These are phyloP conservation scores for Gallirallus australis DNA, from an alignment of 2,797 vertebrate species.

Conservation along the genomic window DNA sequence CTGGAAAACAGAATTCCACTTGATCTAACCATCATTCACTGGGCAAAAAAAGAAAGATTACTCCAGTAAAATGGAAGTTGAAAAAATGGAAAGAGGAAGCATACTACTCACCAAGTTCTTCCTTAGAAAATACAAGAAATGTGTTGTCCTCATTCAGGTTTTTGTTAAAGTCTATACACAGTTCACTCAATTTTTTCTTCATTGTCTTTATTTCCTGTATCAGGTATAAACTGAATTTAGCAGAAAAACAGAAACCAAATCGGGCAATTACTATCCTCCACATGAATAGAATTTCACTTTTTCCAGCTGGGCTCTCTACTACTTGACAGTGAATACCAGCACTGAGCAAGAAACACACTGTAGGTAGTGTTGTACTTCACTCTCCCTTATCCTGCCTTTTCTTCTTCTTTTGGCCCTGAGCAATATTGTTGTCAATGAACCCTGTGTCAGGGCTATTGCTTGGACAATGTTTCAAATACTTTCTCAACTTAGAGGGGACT, in stretches of 20 bases:
- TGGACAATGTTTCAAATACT: neutral
- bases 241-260: neutral
- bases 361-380: neutral
- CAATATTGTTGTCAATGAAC: neutral
- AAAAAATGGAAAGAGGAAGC: neutral
- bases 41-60: neutral
- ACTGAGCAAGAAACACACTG: neutral
- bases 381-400: neutral
- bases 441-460: rapidly evolving
- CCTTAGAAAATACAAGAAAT: constrained; percentile 84
- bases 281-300: neutral
- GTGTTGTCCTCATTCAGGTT: constrained; percentile 94
- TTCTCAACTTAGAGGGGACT: neutral
- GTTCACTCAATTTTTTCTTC: constrained; percentile 89
- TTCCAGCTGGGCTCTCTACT: neutral
- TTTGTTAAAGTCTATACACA: constrained; percentile 94
- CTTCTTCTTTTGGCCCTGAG: neutral
- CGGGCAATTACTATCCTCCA: neutral
- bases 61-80: neutral
- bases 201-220: constrained; percentile 90
- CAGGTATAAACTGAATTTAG: constrained; percentile 36
- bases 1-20: neutral
- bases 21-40: neutral
- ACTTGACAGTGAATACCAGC: neutral
- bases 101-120: constrained; percentile 84